Base-by-base conservation (phyloP, 2,888 invertebrate genomes). In the Drosophila paranaensis region DNA sequence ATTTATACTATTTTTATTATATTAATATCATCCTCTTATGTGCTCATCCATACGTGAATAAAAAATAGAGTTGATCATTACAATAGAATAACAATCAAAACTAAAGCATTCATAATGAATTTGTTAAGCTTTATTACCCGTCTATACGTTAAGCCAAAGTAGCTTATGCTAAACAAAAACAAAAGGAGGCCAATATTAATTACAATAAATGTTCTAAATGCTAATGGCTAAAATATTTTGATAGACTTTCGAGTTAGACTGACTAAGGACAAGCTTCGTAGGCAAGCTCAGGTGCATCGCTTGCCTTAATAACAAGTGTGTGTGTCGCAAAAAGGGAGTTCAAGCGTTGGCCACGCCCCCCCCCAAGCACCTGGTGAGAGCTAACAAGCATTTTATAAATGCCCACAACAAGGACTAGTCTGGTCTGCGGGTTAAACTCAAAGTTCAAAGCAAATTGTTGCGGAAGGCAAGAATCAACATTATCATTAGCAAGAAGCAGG, bases 391-490 rank as follows among this genome's bases (percentile, higher is more conserved):
- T 61, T 88, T 73, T 74, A 54, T 66, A 58, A 74, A 71, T 57
- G 56, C 48, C 63, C 63, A 50, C 57, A 80, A 82, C 65, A 42
- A 43, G 14, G 42, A 16, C 10, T 4, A 2, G 27, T n/a, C 14
- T 27, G 13, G 13, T n/a, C 14, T 50, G n/a, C 6, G 11, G 20
- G 40, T 11, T 30, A 37, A 63, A 56, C 63, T 60, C 55, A 65
- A 75, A 82, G 88, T 84, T 86, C 89, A 89, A 89, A 86, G 89
- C 86, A 89, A 86, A 85, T 86, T 89, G 88, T 86, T 85, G 89
- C 88, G 86, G 89, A 89, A 86, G 89, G 77, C 89, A 85, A 84
- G 82, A 85, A 89, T 89, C 85, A 85, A 82, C 85, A 86, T 89
- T 89, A 89, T 89, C 85, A 82, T 87, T 82, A 79, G 70, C 74